Percentiles rank a stretch among this genome's conserved stretches.
phyloP scores from a whole-genome alignment of 92 coral and sea anemone species.

The Parazoanthus swiftii region DNA sequence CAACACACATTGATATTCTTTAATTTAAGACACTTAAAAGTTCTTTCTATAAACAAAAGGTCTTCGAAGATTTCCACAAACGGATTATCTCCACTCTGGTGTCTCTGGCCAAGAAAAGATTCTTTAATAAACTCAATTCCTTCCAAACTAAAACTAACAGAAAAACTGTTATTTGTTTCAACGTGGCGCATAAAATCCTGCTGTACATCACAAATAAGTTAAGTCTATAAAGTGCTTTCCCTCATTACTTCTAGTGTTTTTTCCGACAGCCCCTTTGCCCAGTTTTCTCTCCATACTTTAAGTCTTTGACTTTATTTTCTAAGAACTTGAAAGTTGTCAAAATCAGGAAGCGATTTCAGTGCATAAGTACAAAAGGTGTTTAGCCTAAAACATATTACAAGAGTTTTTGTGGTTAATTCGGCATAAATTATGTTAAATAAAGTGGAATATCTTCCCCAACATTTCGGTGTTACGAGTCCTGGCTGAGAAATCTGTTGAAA shows the following conservation, averaged over 20 bases:
- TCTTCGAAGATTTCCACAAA: too few relatives aligned
- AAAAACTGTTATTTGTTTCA: too few relatives aligned
- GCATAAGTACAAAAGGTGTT: background rate
- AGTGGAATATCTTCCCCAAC: background rate
- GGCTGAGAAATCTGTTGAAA: conserved; percentile 47
- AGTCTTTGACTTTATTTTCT: background rate
- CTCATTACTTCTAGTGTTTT: background rate
- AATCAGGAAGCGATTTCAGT: background rate
- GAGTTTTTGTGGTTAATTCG: background rate
- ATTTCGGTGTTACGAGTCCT: conserved; percentile 19
- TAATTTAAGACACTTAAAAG: too few relatives aligned
- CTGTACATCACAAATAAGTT: too few relatives aligned
- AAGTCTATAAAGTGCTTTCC: background rate
- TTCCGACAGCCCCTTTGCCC: too few relatives aligned
- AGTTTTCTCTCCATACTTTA: background rate
- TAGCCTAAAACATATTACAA: background rate
- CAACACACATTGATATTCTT: too few relatives aligned
- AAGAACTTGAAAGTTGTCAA: background rate
- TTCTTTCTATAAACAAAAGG: too few relatives aligned
- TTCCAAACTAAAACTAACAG: too few relatives aligned
- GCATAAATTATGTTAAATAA: background rate
- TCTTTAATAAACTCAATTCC: too few relatives aligned
- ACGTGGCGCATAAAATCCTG: too few relatives aligned
- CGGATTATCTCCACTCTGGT: too few relatives aligned
- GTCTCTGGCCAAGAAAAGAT: too few relatives aligned